phyloP scores from a whole-genome alignment of 2,888 invertebrate species.

The Pseudococcus longispinus region DNA sequence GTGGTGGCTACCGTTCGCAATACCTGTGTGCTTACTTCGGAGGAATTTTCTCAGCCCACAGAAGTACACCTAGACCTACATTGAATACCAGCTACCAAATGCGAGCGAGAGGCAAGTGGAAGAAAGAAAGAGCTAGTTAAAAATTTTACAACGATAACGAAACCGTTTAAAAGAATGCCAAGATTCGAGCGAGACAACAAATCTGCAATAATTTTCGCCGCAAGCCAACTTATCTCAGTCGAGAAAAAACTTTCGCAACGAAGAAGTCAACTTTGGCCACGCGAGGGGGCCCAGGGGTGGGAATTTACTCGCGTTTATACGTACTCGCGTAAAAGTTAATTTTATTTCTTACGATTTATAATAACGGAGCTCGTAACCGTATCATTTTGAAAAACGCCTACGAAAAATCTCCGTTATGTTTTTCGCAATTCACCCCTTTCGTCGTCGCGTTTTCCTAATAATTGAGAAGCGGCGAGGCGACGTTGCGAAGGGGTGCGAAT shows the following conservation, averaged over 20 bases:
- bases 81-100: background rate
- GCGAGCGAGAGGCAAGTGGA: too few relatives aligned
- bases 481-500: conserved; percentile 47
- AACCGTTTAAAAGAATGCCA: conserved; percentile 37
- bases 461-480: conserved; percentile 20
- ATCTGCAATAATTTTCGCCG: background rate
- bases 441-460: conserved; percentile 46
- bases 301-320: background rate
- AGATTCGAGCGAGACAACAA: background rate
- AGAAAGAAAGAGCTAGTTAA: background rate
- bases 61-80: background rate
- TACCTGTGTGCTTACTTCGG: background rate
- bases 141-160: background rate
- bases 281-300: background rate
- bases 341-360: conserved; percentile 33
- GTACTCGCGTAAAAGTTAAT: conserved; percentile 27
- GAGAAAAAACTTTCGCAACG: background rate
- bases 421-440: conserved; percentile 44
- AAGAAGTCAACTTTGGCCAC: conserved; percentile 2
- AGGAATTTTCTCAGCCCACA: background rate
- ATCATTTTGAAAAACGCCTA: conserved; percentile 43
- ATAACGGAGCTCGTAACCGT: conserved; percentile 31
- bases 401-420: conserved; percentile 45
- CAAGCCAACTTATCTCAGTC: background rate
- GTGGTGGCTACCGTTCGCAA: background rate